Conservation (phyloP, 2,797 vertebrate genomes). For the Myotis vivesi region DNA sequence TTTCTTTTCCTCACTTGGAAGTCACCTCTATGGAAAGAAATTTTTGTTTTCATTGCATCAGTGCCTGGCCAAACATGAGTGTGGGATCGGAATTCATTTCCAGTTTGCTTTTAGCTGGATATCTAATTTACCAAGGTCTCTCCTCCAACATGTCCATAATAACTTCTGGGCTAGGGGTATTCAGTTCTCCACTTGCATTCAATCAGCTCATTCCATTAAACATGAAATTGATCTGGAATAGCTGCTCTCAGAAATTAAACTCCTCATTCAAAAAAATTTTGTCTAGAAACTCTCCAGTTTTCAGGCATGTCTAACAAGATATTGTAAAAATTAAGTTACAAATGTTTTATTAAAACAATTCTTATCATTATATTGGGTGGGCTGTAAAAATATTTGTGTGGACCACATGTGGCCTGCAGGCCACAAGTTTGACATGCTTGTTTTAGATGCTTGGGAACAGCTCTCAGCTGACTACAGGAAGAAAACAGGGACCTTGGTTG, state of each 20-base stretch:
- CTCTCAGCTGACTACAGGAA: neutral
- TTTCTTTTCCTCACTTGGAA: neutral
- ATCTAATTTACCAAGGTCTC: slow-evolving; percentile 48
- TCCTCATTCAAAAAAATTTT: neutral
- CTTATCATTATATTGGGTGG: too few species aligned
- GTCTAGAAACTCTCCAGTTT: neutral
- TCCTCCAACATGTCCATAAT: neutral
- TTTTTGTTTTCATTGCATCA: neutral
- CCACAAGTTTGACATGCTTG: too few species aligned
- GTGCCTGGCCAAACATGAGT: neutral
- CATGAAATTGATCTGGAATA: slow-evolving; percentile 35
- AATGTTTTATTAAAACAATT: too few species aligned
- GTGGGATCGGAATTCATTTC: neutral
- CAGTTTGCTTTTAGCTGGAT: slow-evolving; percentile 34
- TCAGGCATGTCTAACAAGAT: neutral
- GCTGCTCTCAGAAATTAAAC: slow-evolving; percentile 50
- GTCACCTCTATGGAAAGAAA: neutral
- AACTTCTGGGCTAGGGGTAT: neutral
- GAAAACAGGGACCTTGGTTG: neutral
- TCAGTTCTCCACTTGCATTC: neutral
- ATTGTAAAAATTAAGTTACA: too few species aligned
- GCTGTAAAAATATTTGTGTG: too few species aligned
- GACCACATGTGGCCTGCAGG: too few species aligned
- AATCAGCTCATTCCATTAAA: slow-evolving; percentile 58
- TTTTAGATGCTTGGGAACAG: neutral